A percentile compares a stretch with the other conserved stretches of the same genome.
phyloP scores from a whole-genome alignment of 2,113 vertebrate species.

The Plotosus lineatus region DNA sequence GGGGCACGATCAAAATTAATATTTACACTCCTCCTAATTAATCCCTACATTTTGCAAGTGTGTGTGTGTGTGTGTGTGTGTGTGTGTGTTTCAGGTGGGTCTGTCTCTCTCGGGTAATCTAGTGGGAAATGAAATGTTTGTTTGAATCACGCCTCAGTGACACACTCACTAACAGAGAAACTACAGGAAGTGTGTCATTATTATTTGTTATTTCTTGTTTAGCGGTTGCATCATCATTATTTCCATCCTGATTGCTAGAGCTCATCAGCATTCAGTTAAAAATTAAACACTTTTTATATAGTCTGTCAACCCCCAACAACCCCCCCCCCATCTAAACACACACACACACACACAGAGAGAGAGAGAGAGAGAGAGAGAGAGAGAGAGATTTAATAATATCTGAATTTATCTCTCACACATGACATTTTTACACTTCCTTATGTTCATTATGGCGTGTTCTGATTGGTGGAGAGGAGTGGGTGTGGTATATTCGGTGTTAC shows the following conservation, averaged over 20 bases:
- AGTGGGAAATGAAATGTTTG: slow-evolving; percentile 71
- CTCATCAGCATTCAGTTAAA: slow-evolving; percentile 15
- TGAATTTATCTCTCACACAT: neutral
- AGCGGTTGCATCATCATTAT: slow-evolving; percentile 38
- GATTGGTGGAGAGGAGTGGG: neutral
- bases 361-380: too few species aligned
- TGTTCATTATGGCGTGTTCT: neutral
- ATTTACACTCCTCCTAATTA: slow-evolving; percentile 63
- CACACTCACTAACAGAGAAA: slow-evolving; percentile 18
- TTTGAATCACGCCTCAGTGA: slow-evolving; percentile 60
- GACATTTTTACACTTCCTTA: neutral
- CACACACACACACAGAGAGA: too few species aligned
- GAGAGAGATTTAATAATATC: neutral
- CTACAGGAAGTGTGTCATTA: slow-evolving; percentile 53
- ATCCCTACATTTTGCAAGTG: slow-evolving; percentile 51
- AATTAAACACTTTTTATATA: neutral
- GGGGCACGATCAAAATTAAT: slow-evolving; percentile 70
- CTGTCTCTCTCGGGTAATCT: slow-evolving; percentile 69
- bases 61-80: slow-evolving; percentile 3
- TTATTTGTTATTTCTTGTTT: slow-evolving; percentile 48
- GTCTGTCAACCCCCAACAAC: too few species aligned
- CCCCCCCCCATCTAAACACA: too few species aligned
- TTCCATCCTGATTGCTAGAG: slow-evolving; percentile 32
- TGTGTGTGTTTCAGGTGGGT: slow-evolving; percentile 59
- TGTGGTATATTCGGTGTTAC: neutral